phyloP scores from a whole-genome alignment of 2,888 invertebrate genomes.

The Seira musarum region DNA sequence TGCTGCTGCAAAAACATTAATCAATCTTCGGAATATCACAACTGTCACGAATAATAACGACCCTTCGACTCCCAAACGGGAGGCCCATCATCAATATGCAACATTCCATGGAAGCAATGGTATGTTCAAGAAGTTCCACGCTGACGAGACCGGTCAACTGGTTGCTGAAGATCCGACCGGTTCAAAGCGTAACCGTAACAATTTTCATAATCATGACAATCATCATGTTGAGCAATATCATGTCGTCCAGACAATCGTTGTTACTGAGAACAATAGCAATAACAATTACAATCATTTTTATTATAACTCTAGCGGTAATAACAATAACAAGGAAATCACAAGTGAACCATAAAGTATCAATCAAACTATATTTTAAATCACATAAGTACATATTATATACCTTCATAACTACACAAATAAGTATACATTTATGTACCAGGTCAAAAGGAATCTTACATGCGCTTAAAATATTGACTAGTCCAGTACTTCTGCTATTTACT shows the following conservation, averaged over 20 bases:
- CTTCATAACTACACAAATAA: too few species aligned
- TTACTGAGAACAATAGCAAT: slow-evolving; percentile 15
- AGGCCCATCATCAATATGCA: slow-evolving; percentile 27
- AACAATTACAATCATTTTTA: slow-evolving; percentile 38
- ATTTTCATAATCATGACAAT: slow-evolving; percentile 8
- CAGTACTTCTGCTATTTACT: neutral
- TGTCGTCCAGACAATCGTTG: neutral
- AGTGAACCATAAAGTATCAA: slow-evolving; percentile 14
- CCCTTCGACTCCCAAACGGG: neutral
- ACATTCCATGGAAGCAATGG: slow-evolving; percentile 54
- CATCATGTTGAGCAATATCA: slow-evolving; percentile 35
- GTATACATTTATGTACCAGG: too few species aligned
- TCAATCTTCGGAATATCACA: slow-evolving; percentile 16
- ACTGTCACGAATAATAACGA: neutral
- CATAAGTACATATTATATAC: too few species aligned
- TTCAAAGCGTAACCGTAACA: neutral
- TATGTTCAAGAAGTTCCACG: slow-evolving; percentile 32
- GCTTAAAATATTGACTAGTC: slow-evolving; percentile 4
- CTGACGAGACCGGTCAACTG: slow-evolving; percentile 33
- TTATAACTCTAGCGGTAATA: slow-evolving; percentile 17
- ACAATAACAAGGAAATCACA: neutral
- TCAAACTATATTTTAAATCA: neutral
- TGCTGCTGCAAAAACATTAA: slow-evolving; percentile 38
- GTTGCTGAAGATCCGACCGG: slow-evolving; percentile 17
- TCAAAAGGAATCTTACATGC: neutral